Evolutionary conservation across 23 tunicate species (phyloP), one percentile per base, ranked within the genome.

Genomic region (Trididemnum nubilum): DNA sequence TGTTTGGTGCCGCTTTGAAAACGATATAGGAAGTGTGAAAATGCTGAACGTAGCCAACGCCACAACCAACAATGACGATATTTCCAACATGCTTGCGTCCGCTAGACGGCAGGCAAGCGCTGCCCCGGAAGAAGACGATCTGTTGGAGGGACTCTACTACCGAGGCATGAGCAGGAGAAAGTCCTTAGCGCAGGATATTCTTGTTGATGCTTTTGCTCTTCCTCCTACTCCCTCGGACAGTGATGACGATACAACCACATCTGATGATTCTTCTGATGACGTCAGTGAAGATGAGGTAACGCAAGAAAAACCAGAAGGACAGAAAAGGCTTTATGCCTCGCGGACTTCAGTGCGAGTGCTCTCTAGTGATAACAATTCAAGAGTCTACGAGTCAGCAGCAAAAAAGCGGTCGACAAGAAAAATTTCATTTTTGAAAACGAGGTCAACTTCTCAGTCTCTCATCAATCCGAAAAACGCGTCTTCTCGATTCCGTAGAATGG

Each of bases 101-200:
- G 79, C 79, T 37, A 73, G 79, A 38, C 59, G 79, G 79, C 79
- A 40, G 61, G 2, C 79, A 26, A 73, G 30, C 79, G 27, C 23
- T n/a, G 39, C 26, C 2, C 76, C 44, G 37, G 30, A 64, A 26
- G n/a, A n/a, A n/a, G n/a, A n/a, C n/a, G n/a, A n/a, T n/a, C n/a
- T n/a, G n/a, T 12, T 64, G 27, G 75, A 33, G 0, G 86, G 71
- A 22, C 37, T 88, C 21, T 88, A 57, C 44, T 86, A 88, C 39
- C 76, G 83, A 35, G 92, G 86, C 4, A 74, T 88, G 82, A 88
- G 92, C 71, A 52, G 92, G 33, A 64, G 79, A 52, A 88, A 82
- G 52, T 40, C 92, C 0, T 83, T 88, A n/a, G 83, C 83, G 0
- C 72, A 88, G 18, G 51, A 50, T 0, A 81, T 75, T 18, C 0